phyloP scores from a whole-genome alignment of 1,140 invertebrate genomes.

The Caenorhabditis remanei region DNA sequence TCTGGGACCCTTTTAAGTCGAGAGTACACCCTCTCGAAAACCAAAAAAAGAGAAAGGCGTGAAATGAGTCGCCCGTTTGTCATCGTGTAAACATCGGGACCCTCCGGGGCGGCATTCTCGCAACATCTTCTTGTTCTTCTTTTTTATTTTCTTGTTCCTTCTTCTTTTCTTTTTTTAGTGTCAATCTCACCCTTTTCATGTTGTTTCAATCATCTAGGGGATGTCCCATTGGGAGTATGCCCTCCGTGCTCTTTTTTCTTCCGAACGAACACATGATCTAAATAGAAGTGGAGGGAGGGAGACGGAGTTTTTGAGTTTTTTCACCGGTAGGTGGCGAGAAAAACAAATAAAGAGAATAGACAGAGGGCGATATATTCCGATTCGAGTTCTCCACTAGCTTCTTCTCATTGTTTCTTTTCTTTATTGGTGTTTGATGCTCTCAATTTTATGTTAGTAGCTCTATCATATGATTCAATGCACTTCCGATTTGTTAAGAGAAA shows the following conservation, averaged over 20 bases:
- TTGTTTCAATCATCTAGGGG: conserved; percentile 24
- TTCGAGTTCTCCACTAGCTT: background rate
- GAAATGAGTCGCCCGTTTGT: conserved; percentile 53
- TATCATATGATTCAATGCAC: conserved; percentile 27
- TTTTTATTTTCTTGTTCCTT: conserved; percentile 32
- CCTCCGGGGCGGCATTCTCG: conserved; percentile 7
- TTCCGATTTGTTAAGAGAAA: background rate
- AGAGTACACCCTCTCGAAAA: conserved; percentile 16
- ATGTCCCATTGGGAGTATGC: conserved; percentile 17
- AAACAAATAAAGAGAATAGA: conserved; percentile 40
- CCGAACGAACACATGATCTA: conserved; percentile 40
- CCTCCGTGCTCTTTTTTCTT: conserved; percentile 16
- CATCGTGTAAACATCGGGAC: conserved; percentile 52
- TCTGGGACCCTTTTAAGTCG: background rate
- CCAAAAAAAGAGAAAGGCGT: conserved; percentile 7
- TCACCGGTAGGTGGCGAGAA: conserved; percentile 55
- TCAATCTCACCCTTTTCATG: conserved; percentile 35
- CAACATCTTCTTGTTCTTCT: conserved; percentile 33
- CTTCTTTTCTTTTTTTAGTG: conserved; percentile 7
- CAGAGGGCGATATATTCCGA: conserved; percentile 44
- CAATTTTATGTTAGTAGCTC: conserved; percentile 18
- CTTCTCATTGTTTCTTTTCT: conserved; percentile 18
- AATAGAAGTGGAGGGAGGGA: background rate
- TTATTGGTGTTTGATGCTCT: conserved; percentile 55
- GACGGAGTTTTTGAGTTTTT: conserved; percentile 21